Evolutionary conservation across 2,797 vertebrate genomes (phyloP).

Genomic region (Pelochelys cantorii): DNA sequence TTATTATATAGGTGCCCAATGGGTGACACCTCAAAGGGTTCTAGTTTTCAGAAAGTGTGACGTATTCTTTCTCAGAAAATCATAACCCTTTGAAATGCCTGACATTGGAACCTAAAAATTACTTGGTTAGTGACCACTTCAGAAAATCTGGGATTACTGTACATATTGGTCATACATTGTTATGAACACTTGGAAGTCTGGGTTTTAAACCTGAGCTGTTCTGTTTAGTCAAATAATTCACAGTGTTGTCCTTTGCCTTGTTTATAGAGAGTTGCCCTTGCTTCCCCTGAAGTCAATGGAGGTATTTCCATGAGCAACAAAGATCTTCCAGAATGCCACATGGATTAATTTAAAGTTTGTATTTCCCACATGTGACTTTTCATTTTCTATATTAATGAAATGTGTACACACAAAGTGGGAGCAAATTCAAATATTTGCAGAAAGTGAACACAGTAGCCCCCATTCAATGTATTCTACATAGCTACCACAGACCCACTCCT

Average conservation of each 20-base stretch:
- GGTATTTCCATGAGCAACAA: not conserved
- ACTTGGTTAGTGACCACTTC: not conserved
- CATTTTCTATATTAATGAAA: not conserved
- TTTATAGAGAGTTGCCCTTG: not conserved
- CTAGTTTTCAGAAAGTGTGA: not conserved
- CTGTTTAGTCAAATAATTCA: not conserved
- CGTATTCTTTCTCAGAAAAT: not conserved
- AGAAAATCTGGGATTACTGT: not conserved
- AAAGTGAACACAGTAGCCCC: not conserved
- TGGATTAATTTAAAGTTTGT: not conserved
- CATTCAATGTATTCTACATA: not conserved
- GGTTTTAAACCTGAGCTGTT: not conserved
- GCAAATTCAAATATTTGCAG: not conserved
- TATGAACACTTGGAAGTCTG: not conserved
- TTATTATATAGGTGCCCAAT: not conserved
- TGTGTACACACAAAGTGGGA: not conserved
- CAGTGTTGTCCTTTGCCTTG: fast-evolving
- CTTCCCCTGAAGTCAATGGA: not conserved
- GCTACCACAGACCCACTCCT: not conserved
- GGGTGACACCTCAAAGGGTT: not conserved
- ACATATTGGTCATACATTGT: fast-evolving
- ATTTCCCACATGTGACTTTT: not conserved
- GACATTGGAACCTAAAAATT: not conserved
- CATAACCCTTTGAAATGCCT: not conserved
- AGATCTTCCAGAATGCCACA: not conserved